phyloP scores from a whole-genome alignment of 2,888 invertebrate species.

The Drosophila nr. perissopoda region DNA sequence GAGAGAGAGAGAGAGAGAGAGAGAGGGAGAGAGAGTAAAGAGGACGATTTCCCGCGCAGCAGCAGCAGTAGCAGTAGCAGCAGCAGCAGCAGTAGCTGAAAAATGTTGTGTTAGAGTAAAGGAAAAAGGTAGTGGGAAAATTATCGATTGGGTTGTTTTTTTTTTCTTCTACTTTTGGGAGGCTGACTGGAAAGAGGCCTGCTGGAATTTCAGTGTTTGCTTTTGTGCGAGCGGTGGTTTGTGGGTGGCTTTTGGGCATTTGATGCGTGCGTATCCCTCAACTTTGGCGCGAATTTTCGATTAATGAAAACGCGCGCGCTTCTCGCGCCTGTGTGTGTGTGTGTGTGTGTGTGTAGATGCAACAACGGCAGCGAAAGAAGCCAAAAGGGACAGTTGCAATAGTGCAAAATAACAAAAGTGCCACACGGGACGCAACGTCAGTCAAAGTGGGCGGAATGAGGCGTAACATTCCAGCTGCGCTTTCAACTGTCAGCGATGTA shows the following conservation, averaged over 20 bases:
- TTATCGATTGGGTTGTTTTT: conserved; percentile 68
- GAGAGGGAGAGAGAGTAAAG: not conserved
- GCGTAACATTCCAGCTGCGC: conserved; percentile 59
- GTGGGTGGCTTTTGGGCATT: not conserved
- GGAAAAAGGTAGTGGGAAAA: conserved; percentile 51
- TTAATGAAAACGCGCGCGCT: conserved; percentile 70
- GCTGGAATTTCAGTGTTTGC: conserved; percentile 58
- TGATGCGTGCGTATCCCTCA: conserved; percentile 42
- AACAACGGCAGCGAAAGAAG: conserved; percentile 14
- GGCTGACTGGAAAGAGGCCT: conserved; percentile 53
- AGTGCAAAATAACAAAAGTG: conserved; percentile 24
- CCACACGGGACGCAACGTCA: conserved; percentile 26
- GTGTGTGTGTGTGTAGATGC: not conserved
- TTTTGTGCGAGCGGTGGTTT: conserved; percentile 16
- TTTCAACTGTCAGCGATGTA: conserved; percentile 62
- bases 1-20: too few relatives aligned
- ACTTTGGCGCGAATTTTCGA: conserved; percentile 78
- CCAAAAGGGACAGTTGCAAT: conserved; percentile 28
- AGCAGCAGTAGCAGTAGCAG: conserved; percentile 8
- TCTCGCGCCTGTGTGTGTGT: conserved; percentile 2
- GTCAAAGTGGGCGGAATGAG: conserved; percentile 18
- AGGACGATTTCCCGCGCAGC: not conserved
- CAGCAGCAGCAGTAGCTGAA: conserved; percentile 48
- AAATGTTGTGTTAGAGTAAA: conserved; percentile 57
- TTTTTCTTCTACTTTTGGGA: conserved; percentile 11